Percentiles rank a stretch among this genome's conserved stretches.
These are phyloP conservation scores for Tridacna gigas DNA, from an alignment of 2,888 invertebrate species.

Conservation along the genomic window DNA sequence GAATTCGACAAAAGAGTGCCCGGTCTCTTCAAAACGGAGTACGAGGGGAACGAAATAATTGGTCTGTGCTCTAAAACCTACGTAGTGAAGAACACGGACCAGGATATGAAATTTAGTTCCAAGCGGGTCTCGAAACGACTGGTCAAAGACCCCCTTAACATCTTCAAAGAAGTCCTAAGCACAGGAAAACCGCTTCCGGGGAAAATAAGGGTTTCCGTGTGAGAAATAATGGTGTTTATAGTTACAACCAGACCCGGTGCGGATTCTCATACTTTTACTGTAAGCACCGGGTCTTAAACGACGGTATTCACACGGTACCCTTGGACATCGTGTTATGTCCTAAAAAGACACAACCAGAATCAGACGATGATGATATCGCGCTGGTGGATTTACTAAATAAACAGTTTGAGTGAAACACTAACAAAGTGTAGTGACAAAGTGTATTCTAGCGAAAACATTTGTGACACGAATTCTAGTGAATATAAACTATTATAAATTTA, in stretches of 20 bases:
- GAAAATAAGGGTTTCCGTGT: constrained; percentile 35
- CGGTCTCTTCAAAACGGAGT: constrained; percentile 38
- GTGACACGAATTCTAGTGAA: too few relatives aligned
- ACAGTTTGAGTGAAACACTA: neutral
- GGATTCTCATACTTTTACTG: constrained; percentile 52
- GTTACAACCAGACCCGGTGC: constrained; percentile 31
- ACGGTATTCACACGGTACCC: constrained; percentile 38
- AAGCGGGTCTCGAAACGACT: constrained; percentile 36
- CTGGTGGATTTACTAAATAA: constrained; percentile 5
- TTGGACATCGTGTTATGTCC: constrained; percentile 39
- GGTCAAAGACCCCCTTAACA: constrained; percentile 29
- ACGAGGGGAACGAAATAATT: constrained; percentile 21
- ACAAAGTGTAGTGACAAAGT: neutral
- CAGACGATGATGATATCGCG: constrained; percentile 19
- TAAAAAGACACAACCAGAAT: constrained; percentile 1
- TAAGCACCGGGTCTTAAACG: constrained; percentile 39
- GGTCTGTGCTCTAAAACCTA: constrained; percentile 59
- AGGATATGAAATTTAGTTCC: constrained; percentile 43
- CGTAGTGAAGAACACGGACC: constrained; percentile 42
- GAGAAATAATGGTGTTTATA: constrained; percentile 41
- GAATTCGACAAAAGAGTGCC: constrained; percentile 36
- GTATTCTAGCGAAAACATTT: neutral
- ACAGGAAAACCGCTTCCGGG: constrained; percentile 29
- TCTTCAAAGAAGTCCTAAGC: constrained; percentile 21
- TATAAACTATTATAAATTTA: too few relatives aligned